Base-by-base conservation (phyloP, 2,797 vertebrate genomes). In the Hippopotamyrus pictus region DNA sequence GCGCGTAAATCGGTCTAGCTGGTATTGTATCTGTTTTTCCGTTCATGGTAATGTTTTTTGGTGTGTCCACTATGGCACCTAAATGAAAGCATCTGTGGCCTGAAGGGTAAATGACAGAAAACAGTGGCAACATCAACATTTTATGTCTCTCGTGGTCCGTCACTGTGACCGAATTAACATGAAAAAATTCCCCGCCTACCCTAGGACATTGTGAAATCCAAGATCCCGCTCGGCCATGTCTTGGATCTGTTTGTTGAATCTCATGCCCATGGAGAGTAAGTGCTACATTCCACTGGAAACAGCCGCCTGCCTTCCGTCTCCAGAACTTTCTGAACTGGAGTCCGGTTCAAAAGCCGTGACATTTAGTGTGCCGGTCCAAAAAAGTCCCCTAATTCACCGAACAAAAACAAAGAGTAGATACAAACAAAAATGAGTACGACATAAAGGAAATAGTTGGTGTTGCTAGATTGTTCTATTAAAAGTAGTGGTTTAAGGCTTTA, bases 171-270 rank as follows among this genome's bases (percentile, higher is more conserved):
- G 83, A 91, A 92, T 90, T 89, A 92, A 92, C 89, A 90, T 82
- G 90, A 89, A 69, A 91, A 91, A 92, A 92, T 90, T 92, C 90
- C 92, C 92, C 89, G 84, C 90, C 89, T 76, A 89, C 89, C 91
- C 22, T 46, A 79, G 59, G 4, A 54, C 88, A 37, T 92, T 92
- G 91, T 92, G 91, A 89, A 92, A 92, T 87, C 46, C 88, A 37
- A 62, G 86, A 89, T 92, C 90, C 90, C 85, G 54, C 79, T 91
- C 89, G 53, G 59, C 88, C 82, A 69, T 88, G 89, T 90, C 89
- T 90, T 91, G 73, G 62, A 88, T 62, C 89, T 91, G 89, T 91
- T 90, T 89, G 88, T 82, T 84, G 69, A 89, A 59, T 54, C 46
- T 76, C 86, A 57, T 90, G 87, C 89, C 91, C 86, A 79, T 88